Evolutionary conservation across 2,113 vertebrate species (phyloP).

Genomic region (Tichodroma muraria): DNA sequence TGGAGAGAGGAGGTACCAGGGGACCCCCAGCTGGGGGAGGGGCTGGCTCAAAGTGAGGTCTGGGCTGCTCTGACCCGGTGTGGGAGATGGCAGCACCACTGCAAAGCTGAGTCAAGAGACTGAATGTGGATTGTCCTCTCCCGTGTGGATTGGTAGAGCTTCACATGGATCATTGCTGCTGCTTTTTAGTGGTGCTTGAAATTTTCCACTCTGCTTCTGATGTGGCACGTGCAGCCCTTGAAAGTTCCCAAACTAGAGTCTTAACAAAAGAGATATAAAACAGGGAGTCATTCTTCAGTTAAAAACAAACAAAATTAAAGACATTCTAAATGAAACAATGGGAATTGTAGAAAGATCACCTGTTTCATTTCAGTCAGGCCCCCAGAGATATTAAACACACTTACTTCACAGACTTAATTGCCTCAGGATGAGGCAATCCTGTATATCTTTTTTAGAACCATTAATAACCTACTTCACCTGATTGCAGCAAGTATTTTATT

Average conservation of each 20-base stretch:
- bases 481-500: constrained; percentile 72
- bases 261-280: constrained; percentile 10
- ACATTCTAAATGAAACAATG: constrained; percentile 59
- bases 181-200: background rate
- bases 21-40: background rate
- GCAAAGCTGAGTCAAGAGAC: background rate
- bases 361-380: constrained; percentile 69
- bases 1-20: background rate
- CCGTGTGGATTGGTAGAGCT: accelerated
- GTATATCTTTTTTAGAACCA: constrained; percentile 77
- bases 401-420: constrained; percentile 74
- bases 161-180: background rate
- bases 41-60: background rate
- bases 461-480: constrained; percentile 83
- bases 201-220: background rate
- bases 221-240: background rate
- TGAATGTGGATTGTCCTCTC: background rate
- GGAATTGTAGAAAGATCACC: constrained; percentile 68
- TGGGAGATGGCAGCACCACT: background rate
- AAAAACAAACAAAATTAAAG: constrained; percentile 41
- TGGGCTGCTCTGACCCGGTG: background rate
- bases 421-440: constrained; percentile 78
- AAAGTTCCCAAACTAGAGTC: background rate
- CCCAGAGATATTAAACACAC: constrained; percentile 70
- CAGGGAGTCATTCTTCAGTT: constrained; percentile 19